A percentile compares a stretch with the other conserved stretches of the same genome.
These are phyloP conservation scores for Hemibagrus wyckioides DNA, from an alignment of 2,113 vertebrate genomes.

Conservation along the genomic window DNA sequence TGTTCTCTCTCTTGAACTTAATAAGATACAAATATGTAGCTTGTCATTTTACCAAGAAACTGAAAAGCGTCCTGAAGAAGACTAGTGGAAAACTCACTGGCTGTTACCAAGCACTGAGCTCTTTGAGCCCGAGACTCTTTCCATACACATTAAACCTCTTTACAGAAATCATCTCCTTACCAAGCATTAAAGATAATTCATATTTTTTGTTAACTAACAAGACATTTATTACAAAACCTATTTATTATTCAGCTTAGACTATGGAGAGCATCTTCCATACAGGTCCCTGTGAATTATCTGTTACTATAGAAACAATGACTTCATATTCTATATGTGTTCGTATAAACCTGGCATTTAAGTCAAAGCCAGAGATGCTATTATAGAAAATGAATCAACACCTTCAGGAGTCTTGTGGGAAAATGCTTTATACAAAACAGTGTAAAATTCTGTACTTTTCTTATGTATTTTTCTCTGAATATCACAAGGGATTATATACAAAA, in stretches of 20 bases:
- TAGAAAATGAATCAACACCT: not conserved
- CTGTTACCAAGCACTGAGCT: not conserved
- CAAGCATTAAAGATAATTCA: not conserved
- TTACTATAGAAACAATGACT: not conserved
- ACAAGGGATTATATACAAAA: not conserved
- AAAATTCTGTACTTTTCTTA: not conserved
- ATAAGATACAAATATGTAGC: not conserved
- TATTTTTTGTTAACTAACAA: not conserved
- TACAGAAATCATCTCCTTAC: not conserved
- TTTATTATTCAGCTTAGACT: not conserved
- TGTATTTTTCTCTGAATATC: not conserved
- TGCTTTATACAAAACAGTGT: not conserved
- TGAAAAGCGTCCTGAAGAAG: not conserved
- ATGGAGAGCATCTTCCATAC: not conserved
- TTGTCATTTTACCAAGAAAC: not conserved
- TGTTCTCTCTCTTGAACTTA: not conserved
- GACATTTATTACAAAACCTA: not conserved
- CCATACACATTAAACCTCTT: not conserved
- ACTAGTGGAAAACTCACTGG: not conserved
- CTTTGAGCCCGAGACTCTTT: not conserved
- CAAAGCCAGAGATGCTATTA: not conserved
- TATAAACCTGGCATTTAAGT: not conserved
- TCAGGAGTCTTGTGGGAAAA: not conserved
- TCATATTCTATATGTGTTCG: not conserved
- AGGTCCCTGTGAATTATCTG: not conserved